Evolutionary conservation across 2,113 vertebrate genomes (phyloP).

Genomic region (Acanthochromis polyacanthus): DNA sequence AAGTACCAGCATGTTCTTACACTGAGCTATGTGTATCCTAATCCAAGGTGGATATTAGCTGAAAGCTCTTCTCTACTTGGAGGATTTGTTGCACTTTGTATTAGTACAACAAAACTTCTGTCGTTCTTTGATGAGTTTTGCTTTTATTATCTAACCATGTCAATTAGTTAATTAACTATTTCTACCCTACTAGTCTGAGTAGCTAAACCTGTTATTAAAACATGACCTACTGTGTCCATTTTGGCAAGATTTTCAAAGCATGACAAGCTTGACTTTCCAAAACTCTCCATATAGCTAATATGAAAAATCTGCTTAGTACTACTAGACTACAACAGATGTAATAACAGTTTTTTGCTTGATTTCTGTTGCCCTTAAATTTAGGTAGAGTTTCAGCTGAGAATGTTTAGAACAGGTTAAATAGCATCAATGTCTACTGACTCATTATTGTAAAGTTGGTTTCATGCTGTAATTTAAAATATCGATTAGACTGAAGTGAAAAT

Average conservation of each 20-base stretch:
- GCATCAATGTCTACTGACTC: background rate
- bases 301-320: background rate
- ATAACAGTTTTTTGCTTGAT: too few relatives aligned
- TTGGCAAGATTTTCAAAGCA: background rate
- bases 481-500: too few relatives aligned
- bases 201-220: background rate
- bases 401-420: background rate
- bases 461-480: too few relatives aligned
- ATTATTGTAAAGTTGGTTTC: background rate
- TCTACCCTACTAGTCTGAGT: background rate
- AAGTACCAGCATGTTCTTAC: slow-evolving; percentile 57
- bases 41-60: slow-evolving; percentile 28
- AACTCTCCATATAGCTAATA: too few relatives aligned
- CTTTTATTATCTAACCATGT: slow-evolving; percentile 2
- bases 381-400: background rate
- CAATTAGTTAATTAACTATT: slow-evolving; percentile 15
- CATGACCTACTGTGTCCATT: background rate
- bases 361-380: too few relatives aligned
- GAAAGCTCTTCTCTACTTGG: slow-evolving; percentile 10
- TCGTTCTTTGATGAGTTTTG: background rate
- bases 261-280: too few relatives aligned
- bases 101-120: background rate
- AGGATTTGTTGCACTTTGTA: slow-evolving; percentile 6
- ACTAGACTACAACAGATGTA: background rate
- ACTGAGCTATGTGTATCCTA: slow-evolving; percentile 3